Conservation (phyloP, 2,113 vertebrate genomes). For the Nycticorax nycticorax region DNA sequence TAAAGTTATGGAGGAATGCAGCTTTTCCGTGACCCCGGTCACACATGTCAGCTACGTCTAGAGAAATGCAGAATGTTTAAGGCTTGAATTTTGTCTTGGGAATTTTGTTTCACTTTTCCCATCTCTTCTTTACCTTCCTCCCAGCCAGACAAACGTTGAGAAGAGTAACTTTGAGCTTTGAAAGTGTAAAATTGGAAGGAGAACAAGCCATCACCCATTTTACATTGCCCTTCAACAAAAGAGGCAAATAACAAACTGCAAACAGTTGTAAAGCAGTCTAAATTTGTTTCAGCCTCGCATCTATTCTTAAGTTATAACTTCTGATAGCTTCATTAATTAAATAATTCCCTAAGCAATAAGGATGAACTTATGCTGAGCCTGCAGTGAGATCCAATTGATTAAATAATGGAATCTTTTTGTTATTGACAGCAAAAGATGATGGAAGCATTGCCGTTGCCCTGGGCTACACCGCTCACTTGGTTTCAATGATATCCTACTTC, state of each 20-base stretch:
- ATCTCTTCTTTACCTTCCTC: background rate
- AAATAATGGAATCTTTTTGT: background rate
- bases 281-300: background rate
- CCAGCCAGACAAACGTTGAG: background rate
- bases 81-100: conserved; percentile 15
- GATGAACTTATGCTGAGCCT: background rate
- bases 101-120: background rate
- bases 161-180: conserved; percentile 31
- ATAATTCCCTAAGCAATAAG: background rate
- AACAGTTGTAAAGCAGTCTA: background rate
- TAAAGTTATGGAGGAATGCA: background rate
- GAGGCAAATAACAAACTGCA: background rate
- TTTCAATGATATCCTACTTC: conserved; percentile 98
- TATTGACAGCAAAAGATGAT: conserved; percentile 90
- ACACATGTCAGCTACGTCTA: conserved; percentile 23
- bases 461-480: conserved; percentile 96
- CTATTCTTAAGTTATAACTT: background rate
- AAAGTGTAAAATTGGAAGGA: conserved; percentile 3
- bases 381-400: background rate
- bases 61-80: conserved; percentile 15
- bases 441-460: conserved; percentile 95
- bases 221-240: background rate
- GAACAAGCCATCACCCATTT: background rate
- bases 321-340: background rate
- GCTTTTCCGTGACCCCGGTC: background rate